These are phyloP conservation scores for Megamerina dolium DNA, from an alignment of 2,888 invertebrate species.

Conservation along the genomic window DNA sequence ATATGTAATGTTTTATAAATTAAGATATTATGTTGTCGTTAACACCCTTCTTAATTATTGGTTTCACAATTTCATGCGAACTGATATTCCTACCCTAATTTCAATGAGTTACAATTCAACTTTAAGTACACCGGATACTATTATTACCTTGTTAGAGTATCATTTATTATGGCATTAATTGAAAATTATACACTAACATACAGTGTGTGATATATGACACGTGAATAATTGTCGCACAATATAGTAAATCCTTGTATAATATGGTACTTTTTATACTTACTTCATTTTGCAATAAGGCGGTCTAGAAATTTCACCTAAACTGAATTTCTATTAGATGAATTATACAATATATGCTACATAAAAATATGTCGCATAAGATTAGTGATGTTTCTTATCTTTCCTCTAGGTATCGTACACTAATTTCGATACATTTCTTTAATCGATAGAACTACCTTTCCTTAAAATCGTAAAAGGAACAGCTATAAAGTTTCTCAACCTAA, in stretches of 20 bases:
- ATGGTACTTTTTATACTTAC: neutral
- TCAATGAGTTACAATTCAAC: neutral
- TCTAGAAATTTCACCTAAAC: no score
- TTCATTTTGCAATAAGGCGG: no score
- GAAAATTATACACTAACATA: neutral
- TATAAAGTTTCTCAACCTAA: no score
- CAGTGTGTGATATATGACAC: neutral
- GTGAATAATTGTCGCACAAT: neutral
- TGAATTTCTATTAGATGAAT: no score
- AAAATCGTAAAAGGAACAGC: no score
- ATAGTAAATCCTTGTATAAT: neutral
- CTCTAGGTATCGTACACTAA: no score
- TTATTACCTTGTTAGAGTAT: neutral
- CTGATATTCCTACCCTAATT: neutral
- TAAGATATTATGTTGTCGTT: neutral
- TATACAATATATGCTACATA: no score
- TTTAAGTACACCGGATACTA: neutral
- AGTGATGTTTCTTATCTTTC: no score
- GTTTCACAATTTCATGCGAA: neutral
- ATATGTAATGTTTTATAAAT: neutral
- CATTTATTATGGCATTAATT: neutral
- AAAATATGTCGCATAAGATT: no score
- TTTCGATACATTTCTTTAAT: no score
- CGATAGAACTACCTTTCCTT: no score
- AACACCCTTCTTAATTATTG: neutral